phyloP scores from a whole-genome alignment of 2,797 vertebrate species.

The Streptopelia turtur region DNA sequence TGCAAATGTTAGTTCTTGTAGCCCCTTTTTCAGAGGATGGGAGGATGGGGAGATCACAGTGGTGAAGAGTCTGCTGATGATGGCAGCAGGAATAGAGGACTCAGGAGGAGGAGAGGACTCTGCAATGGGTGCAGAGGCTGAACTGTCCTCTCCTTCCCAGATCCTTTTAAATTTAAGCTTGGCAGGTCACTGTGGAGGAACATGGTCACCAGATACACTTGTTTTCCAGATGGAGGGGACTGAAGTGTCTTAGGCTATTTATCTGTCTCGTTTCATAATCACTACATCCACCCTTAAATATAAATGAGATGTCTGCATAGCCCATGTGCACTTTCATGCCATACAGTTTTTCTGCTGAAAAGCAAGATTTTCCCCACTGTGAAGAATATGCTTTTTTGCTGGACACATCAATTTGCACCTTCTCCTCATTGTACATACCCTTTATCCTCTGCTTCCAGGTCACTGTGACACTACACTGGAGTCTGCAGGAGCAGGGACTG shows the following conservation, averaged over 20 bases:
- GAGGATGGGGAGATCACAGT: neutral
- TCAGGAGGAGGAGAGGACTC: too few species aligned
- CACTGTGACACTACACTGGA: neutral
- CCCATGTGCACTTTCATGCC: neutral
- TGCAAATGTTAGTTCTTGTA: neutral
- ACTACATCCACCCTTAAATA: neutral
- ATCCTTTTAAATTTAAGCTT: neutral
- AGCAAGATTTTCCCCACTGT: neutral
- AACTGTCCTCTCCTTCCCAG: neutral
- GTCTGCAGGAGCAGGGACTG: neutral
- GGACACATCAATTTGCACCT: neutral
- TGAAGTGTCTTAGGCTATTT: neutral
- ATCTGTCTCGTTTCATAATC: neutral
- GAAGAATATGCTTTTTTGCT: neutral
- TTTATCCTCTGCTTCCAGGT: conserved; percentile 1
- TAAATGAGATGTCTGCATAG: neutral
- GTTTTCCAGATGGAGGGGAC: neutral
- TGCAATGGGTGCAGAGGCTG: neutral
- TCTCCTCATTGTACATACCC: neutral
- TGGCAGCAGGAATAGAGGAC: neutral
- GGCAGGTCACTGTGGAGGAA: neutral
- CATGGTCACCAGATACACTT: neutral
- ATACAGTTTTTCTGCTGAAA: neutral
- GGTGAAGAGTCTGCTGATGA: neutral
- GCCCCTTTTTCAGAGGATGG: neutral